Evolutionary conservation across 2,888 invertebrate species (phyloP), one percentile per base, ranked within the genome.

Genomic region (Pediacus dermestoides): DNA sequence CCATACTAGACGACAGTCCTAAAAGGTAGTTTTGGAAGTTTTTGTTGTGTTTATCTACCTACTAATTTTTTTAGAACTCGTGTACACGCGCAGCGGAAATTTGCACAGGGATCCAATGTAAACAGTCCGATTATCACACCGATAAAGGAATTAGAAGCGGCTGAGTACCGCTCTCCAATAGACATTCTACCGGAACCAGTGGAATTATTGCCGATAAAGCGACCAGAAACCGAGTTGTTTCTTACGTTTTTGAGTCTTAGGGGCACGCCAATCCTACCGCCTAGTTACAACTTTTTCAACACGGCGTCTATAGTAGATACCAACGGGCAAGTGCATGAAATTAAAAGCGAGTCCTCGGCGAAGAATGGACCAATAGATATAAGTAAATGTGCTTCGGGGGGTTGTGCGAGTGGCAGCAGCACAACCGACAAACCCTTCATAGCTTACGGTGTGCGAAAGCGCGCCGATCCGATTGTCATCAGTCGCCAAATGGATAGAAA

Each of bases 1-100:
- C 58, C 30, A 42, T 67, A 27, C 40, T 68, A 22, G 67, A 67
- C 42, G 70, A 71, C 37, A 67, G 67, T 41, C 72, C 72, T 6
- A 74, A 74, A 61, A 68, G 72, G 73, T 72, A 57, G 15, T 33
- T 21, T 27, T 32, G 15, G 30, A 31, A 18, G 4, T 4, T 6
- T 18, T 25, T 25, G 4, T 4, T 25, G 7, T 16, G 31, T 8
- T 7, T 4, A 21, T 27, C 22, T 33, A 21, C 37, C 34, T 16
- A 43, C 41, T 13, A 13, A 37, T 37, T 44, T 22, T 63, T 69
- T 23, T 53, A 85, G 85, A 66, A 80, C 82, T 27, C 85, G 86
- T 72, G 85, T 88, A 39, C 87, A 88, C 65, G 89, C 88, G 26
- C 89, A 90, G 69, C 73, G 90, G 44, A 90, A 90, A 70, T 90